A percentile compares a stretch with the other conserved stretches of the same genome.
Conservation (phyloP, 2,113 vertebrate genomes). For the Alectura lathami region DNA sequence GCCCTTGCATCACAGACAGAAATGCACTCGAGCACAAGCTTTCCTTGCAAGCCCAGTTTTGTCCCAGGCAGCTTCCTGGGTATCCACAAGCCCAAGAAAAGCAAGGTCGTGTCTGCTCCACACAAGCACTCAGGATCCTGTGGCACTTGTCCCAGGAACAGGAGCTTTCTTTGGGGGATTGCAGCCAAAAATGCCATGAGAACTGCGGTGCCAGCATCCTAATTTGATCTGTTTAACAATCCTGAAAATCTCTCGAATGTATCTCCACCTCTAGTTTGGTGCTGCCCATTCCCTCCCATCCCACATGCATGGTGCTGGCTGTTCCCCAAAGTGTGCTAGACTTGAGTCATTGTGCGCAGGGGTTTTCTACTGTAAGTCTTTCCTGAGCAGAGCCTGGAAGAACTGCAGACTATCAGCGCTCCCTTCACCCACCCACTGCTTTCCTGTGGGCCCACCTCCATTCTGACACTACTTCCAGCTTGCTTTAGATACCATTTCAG, state of each 20-base stretch:
- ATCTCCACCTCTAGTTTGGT: background rate
- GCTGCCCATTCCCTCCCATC: background rate
- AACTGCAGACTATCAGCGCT: background rate
- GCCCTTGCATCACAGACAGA: background rate
- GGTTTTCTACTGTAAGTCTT: background rate
- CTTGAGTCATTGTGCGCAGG: background rate
- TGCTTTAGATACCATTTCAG: background rate
- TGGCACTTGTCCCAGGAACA: background rate
- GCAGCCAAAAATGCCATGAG: background rate
- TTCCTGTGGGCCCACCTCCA: background rate
- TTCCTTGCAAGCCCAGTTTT: background rate
- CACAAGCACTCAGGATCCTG: background rate
- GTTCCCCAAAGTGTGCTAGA: constrained; percentile 20
- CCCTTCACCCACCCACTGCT: background rate
- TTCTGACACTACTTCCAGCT: background rate
- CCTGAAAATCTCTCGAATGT: background rate
- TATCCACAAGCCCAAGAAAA: background rate
- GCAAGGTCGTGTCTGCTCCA: background rate
- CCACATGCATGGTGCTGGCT: background rate
- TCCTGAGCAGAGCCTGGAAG: background rate
- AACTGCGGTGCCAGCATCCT: background rate
- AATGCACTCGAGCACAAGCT: background rate
- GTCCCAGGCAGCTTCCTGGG: background rate
- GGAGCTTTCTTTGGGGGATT: background rate
- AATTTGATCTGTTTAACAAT: background rate